Percentiles rank a stretch among this genome's conserved stretches.
These are phyloP conservation scores for Edolisoma coerulescens DNA, from an alignment of 2,113 vertebrate species.

Conservation along the genomic window DNA sequence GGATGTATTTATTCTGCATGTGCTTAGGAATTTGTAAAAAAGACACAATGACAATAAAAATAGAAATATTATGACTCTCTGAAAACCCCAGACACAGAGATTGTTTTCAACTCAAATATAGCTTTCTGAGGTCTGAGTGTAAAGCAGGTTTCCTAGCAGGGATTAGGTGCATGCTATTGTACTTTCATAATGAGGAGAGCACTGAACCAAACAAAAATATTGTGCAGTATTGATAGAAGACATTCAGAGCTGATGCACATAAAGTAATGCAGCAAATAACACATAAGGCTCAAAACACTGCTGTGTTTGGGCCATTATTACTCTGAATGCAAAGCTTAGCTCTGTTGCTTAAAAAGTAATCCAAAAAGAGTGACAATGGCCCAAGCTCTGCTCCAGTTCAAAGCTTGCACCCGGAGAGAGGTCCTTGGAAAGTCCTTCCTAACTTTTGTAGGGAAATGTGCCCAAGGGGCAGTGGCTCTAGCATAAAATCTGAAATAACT, in stretches of 20 bases:
- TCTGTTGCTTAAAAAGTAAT: background rate
- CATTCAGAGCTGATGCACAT: background rate
- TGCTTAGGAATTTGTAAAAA: slow-evolving; percentile 57
- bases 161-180: background rate
- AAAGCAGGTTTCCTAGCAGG: slow-evolving; percentile 27
- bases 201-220: background rate
- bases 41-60: slow-evolving; percentile 55
- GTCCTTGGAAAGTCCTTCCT: background rate
- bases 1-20: slow-evolving; percentile 36
- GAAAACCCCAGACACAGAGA: slow-evolving; percentile 13
- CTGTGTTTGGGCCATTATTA: background rate
- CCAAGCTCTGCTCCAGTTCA: background rate
- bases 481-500: background rate
- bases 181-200: background rate
- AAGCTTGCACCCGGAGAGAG: background rate
- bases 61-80: slow-evolving; percentile 61
- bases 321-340: background rate
- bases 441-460: background rate
- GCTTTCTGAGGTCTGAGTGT: slow-evolving; percentile 20
- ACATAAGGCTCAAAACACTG: background rate
- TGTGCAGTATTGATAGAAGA: background rate
- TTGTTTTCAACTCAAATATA: slow-evolving; percentile 24
- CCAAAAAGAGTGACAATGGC: background rate
- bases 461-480: background rate
- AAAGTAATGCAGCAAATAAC: background rate